phyloP scores from a whole-genome alignment of 2,113 vertebrate species.

The Pao palembangensis region DNA sequence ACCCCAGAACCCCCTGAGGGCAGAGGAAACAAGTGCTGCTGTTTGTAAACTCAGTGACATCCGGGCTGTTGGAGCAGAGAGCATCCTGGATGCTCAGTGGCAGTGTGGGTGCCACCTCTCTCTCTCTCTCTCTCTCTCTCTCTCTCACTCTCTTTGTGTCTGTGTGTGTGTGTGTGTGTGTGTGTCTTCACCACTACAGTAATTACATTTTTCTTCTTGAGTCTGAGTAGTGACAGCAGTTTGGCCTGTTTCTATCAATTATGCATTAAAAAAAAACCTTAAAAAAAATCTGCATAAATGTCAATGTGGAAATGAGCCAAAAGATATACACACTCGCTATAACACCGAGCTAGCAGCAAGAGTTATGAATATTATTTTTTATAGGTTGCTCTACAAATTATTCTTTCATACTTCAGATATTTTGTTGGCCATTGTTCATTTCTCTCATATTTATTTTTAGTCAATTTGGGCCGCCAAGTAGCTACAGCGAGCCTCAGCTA shows the following conservation, averaged over 20 bases:
- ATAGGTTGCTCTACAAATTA: no score
- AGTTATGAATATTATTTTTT: no score
- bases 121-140: slow-evolving; percentile 22
- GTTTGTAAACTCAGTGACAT: slow-evolving; percentile 85
- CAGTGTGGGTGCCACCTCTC: slow-evolving; percentile 81
- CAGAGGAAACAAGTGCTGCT: slow-evolving; percentile 79
- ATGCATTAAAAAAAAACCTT: background rate
- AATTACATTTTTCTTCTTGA: slow-evolving; percentile 7
- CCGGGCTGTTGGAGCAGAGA: slow-evolving; percentile 71
- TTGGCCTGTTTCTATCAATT: background rate
- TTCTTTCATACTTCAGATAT: background rate
- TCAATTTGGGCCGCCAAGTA: background rate
- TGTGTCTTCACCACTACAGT: slow-evolving; percentile 66
- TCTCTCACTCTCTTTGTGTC: slow-evolving; percentile 47
- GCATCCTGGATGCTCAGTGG: slow-evolving; percentile 71
- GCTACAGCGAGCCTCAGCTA: background rate
- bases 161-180: slow-evolving; percentile 19
- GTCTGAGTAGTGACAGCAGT: background rate
- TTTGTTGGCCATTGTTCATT: background rate
- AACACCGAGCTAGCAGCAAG: no score
- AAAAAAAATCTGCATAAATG: no score
- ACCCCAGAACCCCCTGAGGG: slow-evolving; percentile 47
- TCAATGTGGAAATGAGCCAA: background rate
- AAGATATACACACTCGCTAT: no score
- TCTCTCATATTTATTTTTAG: background rate